phyloP scores from a whole-genome alignment of 2,113 vertebrate genomes.

The Leptobrachium ailaonicum region DNA sequence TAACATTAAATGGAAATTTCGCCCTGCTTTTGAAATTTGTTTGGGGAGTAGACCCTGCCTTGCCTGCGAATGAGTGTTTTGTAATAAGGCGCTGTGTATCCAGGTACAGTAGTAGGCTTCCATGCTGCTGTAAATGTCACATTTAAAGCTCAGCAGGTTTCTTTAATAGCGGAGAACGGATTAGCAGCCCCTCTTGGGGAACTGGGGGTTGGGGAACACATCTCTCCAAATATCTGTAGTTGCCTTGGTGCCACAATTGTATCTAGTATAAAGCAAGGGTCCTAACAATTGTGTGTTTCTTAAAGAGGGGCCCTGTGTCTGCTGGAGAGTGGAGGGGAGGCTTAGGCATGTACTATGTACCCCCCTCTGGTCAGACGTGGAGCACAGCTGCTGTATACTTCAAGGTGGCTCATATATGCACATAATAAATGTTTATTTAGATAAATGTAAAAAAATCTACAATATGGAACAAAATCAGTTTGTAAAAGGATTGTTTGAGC shows the following conservation, averaged over 20 bases:
- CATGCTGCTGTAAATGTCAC: background rate
- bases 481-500: no score
- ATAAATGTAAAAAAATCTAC: no score
- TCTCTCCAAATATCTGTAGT: constrained; percentile 46
- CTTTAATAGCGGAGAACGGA: constrained; percentile 25
- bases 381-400: no score
- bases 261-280: constrained; percentile 39
- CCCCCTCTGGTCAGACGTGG: background rate
- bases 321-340: constrained; percentile 15
- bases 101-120: no score
- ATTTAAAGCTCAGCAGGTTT: constrained; percentile 28
- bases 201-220: background rate
- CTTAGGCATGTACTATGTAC: background rate
- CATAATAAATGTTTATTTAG: no score
- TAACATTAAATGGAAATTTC: no score
- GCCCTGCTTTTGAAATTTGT: no score
- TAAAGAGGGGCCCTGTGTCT: constrained; percentile 28
- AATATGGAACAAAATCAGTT: no score
- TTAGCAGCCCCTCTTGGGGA: constrained; percentile 36
- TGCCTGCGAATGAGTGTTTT: no score
- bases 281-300: constrained; percentile 39
- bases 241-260: constrained; percentile 49
- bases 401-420: no score
- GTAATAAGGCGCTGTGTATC: no score
- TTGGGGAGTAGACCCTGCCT: no score